A percentile compares a stretch with the other conserved stretches of the same genome.
Conservation (phyloP, 2,888 invertebrate genomes). For the Pegoplata infirma region DNA sequence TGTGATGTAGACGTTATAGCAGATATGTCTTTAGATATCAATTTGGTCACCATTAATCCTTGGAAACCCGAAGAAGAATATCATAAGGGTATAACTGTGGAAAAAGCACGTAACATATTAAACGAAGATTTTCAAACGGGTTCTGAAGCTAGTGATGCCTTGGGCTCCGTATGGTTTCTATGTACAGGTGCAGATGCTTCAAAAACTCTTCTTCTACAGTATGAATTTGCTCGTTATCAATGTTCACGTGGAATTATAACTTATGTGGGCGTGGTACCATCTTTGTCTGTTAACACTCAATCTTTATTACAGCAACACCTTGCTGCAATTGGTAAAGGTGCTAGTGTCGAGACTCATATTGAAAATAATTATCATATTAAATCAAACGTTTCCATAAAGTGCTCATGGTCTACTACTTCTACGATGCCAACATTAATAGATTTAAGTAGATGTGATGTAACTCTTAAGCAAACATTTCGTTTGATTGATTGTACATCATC, state of each 20-base stretch:
- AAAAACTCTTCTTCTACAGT: constrained; percentile 74
- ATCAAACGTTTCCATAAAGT: constrained; percentile 69
- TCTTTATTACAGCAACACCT: constrained; percentile 68
- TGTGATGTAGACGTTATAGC: constrained; percentile 72
- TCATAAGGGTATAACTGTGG: constrained; percentile 69
- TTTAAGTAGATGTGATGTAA: constrained; percentile 71
- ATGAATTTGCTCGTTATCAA: constrained; percentile 68
- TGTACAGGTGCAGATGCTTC: constrained; percentile 81
- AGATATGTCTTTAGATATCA: constrained; percentile 71
- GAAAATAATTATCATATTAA: constrained; percentile 74
- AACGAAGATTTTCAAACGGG: constrained; percentile 68
- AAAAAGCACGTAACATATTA: constrained; percentile 70
- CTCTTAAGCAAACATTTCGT: constrained; percentile 71
- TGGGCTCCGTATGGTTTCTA: constrained; percentile 81
- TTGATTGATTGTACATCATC: constrained; percentile 68
- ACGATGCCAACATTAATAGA: constrained; percentile 69
- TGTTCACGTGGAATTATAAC: constrained; percentile 72
- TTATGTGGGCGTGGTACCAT: constrained; percentile 69
- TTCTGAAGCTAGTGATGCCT: constrained; percentile 21
- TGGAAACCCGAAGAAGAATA: constrained; percentile 74
- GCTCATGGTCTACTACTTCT: constrained; percentile 70
- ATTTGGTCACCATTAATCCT: constrained; percentile 65
- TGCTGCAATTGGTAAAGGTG: constrained; percentile 47
- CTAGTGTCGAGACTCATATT: constrained; percentile 66
- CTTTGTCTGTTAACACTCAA: constrained; percentile 66